These are phyloP conservation scores for Maniola hyperantus DNA, from an alignment of 2,888 invertebrate species.

Conservation along the genomic window DNA sequence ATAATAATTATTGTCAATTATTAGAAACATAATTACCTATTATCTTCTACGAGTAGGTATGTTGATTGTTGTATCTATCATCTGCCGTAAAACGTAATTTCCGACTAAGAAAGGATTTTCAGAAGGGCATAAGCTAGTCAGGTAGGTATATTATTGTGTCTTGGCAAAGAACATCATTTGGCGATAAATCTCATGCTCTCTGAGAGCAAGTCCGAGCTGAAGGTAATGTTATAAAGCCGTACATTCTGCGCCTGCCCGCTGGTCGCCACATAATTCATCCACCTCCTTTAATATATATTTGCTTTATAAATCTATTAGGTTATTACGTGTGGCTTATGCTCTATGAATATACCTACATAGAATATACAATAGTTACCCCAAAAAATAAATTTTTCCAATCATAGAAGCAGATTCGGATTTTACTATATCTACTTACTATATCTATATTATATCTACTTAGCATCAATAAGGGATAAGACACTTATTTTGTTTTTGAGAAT, in stretches of 20 bases:
- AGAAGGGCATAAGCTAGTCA: background rate
- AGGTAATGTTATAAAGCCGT: constrained; percentile 15
- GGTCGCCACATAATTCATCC: constrained; percentile 36
- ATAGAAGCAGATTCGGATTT: too few species aligned
- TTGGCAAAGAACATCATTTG: constrained; percentile 1
- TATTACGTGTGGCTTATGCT: background rate
- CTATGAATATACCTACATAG: background rate
- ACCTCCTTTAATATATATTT: constrained; percentile 29
- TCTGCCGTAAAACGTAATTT: too few species aligned
- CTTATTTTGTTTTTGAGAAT: too few species aligned
- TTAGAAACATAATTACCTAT: too few species aligned
- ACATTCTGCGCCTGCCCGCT: constrained; percentile 9
- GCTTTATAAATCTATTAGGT: background rate
- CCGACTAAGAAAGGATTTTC: background rate
- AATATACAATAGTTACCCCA: background rate
- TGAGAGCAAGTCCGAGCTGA: constrained; percentile 5
- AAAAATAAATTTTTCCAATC: constrained; percentile 1
- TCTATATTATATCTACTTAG: too few species aligned
- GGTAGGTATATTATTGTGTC: background rate
- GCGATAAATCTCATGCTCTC: constrained; percentile 11
- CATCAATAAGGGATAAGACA: too few species aligned
- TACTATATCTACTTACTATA: too few species aligned
- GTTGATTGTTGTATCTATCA: too few species aligned
- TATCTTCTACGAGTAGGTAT: too few species aligned
- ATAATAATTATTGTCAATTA: too few species aligned